phyloP scores from a whole-genome alignment of 2,888 invertebrate species.

The Brenthis ino region DNA sequence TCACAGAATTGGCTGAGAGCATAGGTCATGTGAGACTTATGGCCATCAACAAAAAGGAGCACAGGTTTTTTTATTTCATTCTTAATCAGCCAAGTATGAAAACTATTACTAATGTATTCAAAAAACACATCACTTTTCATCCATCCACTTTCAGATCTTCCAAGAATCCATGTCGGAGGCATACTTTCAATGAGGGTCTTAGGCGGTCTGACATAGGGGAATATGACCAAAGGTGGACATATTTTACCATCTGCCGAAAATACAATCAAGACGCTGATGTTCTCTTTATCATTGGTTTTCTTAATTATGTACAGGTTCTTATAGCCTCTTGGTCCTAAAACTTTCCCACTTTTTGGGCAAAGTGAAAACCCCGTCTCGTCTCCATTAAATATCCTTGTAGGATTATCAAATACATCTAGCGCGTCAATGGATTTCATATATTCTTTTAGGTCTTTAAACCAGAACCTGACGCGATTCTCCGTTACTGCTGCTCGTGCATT shows the following conservation, averaged over 20 bases:
- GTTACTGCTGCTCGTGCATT: no score
- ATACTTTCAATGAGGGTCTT: conserved; percentile 41
- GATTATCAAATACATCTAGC: no score
- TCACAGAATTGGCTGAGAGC: no score
- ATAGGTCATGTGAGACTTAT: no score
- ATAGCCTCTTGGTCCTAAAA: conserved; percentile 40
- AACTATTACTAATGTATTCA: no score
- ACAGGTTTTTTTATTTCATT: no score
- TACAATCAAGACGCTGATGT: background rate
- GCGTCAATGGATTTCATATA: no score
- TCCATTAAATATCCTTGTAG: conserved; percentile 17
- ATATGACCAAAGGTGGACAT: conserved; percentile 23
- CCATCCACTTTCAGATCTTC: conserved; percentile 38
- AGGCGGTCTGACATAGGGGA: conserved; percentile 43
- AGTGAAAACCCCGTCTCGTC: conserved; percentile 45
- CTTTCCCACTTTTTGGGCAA: conserved; percentile 45
- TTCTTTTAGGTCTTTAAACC: no score
- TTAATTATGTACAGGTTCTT: conserved; percentile 5
- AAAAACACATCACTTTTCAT: conserved; percentile 16
- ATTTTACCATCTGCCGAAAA: background rate
- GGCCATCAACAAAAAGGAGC: no score
- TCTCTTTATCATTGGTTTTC: background rate
- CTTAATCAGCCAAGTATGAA: no score
- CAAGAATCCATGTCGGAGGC: conserved; percentile 39
- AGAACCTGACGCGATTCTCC: no score